These are phyloP conservation scores for Temnothorax ravouxi DNA, from an alignment of 2,888 invertebrate species.

Conservation along the genomic window DNA sequence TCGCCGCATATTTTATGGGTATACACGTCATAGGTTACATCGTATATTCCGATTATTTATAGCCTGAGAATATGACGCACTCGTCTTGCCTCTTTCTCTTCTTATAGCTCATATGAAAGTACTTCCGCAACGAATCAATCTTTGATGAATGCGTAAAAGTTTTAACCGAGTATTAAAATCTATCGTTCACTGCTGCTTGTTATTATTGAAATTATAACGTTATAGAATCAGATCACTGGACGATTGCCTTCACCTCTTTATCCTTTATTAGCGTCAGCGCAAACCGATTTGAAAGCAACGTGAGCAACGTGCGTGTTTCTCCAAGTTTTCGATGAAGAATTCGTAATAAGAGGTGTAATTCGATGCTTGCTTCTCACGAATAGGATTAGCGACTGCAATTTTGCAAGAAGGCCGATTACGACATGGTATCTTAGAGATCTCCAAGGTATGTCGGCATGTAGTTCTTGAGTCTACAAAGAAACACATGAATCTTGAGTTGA, in stretches of 20 bases:
- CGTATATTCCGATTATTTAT: constrained; percentile 29
- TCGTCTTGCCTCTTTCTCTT: not conserved
- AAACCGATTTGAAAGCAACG: not conserved
- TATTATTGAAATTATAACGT: not conserved
- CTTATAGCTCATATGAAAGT: not conserved
- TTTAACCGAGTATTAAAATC: not conserved
- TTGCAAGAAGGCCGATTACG: constrained; percentile 71
- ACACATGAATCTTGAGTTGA: not conserved
- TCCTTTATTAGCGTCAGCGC: not conserved
- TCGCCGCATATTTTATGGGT: not conserved
- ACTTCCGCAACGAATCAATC: not conserved
- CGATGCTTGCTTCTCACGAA: not conserved
- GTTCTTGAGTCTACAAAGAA: not conserved
- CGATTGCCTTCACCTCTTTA: not conserved
- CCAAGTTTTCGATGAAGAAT: not conserved
- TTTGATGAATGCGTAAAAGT: not conserved
- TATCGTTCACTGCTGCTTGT: too few relatives aligned
- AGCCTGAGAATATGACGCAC: not conserved
- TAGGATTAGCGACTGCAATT: constrained; percentile 71
- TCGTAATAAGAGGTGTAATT: constrained; percentile 8
- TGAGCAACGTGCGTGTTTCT: not conserved
- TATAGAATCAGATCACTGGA: not conserved
- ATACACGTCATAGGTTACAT: not conserved
- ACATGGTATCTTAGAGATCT: constrained; percentile 21
- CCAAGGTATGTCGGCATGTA: not conserved